Conservation (phyloP, 2,113 vertebrate species). For the Apteryx owenii region DNA sequence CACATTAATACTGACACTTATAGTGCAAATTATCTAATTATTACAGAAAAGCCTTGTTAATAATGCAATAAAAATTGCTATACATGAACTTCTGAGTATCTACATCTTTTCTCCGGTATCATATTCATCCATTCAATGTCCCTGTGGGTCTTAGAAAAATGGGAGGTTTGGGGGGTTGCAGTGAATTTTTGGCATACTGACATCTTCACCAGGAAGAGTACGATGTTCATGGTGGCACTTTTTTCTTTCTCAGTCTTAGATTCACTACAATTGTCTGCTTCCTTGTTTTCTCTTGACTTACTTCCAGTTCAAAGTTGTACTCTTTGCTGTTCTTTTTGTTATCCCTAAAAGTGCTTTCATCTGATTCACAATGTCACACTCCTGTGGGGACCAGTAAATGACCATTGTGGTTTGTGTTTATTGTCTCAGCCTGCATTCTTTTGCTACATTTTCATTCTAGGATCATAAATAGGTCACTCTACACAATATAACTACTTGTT, state of each 20-base stretch:
- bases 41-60: not conserved
- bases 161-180: not conserved
- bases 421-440: not conserved
- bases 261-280: not conserved
- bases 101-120: not conserved
- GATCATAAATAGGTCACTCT: not conserved
- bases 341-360: not conserved
- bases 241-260: not conserved
- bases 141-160: not conserved
- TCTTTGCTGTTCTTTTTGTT: not conserved
- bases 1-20: not conserved
- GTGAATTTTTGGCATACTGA: not conserved
- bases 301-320: not conserved
- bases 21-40: not conserved
- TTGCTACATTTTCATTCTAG: not conserved
- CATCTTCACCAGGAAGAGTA: not conserved
- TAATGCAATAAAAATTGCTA: not conserved
- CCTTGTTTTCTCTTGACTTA: not conserved
- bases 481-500: not conserved
- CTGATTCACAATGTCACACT: not conserved
- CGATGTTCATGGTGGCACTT: rapidly evolving
- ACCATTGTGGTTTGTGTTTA: not conserved
- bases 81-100: not conserved
- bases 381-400: not conserved
- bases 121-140: not conserved